Evolutionary conservation across 2,888 invertebrate genomes (phyloP).

Genomic region (Choreutis nemorana): DNA sequence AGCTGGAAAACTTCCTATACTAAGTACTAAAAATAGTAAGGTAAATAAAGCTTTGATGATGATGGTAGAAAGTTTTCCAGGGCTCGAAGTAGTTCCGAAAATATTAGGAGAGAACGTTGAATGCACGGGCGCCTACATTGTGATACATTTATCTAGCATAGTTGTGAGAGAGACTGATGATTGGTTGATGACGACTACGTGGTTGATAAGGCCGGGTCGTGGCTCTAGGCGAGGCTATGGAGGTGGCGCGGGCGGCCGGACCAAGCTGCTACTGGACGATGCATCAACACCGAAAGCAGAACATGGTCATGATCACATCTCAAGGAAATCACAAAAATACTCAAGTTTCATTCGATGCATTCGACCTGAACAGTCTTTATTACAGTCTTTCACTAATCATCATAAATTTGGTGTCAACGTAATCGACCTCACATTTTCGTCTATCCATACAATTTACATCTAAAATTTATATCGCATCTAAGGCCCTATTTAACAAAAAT

Average conservation of each 20-base stretch:
- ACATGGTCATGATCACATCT: conserved; percentile 43
- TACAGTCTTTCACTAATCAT: conserved; percentile 50
- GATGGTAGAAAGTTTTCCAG: conserved; percentile 57
- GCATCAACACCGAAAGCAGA: conserved; percentile 61
- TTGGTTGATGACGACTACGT: conserved; percentile 44
- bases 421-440: conserved; percentile 46
- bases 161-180: conserved; percentile 49
- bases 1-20: conserved; percentile 58
- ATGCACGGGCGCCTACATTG: conserved; percentile 63
- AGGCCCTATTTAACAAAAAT: conserved; percentile 64
- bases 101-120: conserved; percentile 30
- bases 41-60: conserved; percentile 30
- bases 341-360: conserved; percentile 50
- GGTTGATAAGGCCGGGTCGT: conserved; percentile 51
- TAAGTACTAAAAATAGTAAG: conserved; percentile 34
- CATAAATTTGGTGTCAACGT: conserved; percentile 48
- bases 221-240: conserved; percentile 43
- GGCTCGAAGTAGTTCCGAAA: conserved; percentile 24
- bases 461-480: conserved; percentile 48
- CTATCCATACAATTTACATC: conserved; percentile 53
- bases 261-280: conserved; percentile 48
- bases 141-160: conserved; percentile 65
- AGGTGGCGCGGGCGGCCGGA: conserved; percentile 45
- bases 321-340: conserved; percentile 37
- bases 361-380: conserved; percentile 59